A percentile compares a stretch with the other conserved stretches of the same genome.
Evolutionary conservation across 2,113 vertebrate species (phyloP).

Genomic region (Micromys minutus): DNA sequence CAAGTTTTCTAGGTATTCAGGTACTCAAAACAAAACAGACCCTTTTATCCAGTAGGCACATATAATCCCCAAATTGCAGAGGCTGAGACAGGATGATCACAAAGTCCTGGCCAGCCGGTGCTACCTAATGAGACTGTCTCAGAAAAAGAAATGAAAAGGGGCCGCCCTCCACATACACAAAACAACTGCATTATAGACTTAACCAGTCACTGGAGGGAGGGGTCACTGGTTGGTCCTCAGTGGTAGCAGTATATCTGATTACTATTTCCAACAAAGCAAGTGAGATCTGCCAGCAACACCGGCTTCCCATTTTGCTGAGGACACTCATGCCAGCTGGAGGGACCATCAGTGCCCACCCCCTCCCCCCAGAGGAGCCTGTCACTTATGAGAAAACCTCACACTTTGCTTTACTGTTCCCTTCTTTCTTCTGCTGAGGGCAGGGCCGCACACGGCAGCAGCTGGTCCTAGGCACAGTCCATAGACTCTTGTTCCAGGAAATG

Average conservation of each 20-base stretch:
- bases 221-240: too few species aligned
- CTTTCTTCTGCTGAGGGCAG: background rate
- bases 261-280: constrained; percentile 7
- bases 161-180: background rate
- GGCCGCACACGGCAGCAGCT: background rate
- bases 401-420: too few species aligned
- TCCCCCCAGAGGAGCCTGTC: background rate
- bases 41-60: background rate
- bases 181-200: background rate
- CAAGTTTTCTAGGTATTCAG: background rate
- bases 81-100: too few species aligned
- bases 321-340: background rate
- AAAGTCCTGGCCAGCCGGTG: background rate
- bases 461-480: accelerated
- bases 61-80: background rate
- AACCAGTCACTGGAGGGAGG: accelerated
- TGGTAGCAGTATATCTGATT: background rate
- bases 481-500: background rate
- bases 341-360: background rate
- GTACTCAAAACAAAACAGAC: background rate
- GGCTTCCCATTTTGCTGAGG: background rate
- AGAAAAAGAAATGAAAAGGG: background rate
- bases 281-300: background rate
- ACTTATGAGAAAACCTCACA: too few species aligned
- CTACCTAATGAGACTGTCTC: background rate